These are phyloP conservation scores for Etia nguti DNA, from an alignment of 2,113 vertebrate genomes.

Conservation along the genomic window DNA sequence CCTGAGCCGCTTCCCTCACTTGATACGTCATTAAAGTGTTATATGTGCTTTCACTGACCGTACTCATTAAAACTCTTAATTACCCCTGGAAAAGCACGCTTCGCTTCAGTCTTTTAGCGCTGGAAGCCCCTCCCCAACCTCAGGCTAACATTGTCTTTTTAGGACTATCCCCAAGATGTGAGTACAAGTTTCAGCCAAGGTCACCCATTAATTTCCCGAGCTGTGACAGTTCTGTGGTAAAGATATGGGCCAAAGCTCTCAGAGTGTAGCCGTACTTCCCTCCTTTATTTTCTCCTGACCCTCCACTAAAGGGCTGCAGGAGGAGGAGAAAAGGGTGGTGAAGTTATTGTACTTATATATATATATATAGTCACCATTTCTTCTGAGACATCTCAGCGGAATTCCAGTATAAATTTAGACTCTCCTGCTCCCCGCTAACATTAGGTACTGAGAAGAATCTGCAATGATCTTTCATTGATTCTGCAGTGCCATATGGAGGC, in stretches of 20 bases:
- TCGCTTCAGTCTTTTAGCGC: background rate
- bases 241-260: conserved; percentile 61
- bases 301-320: conserved; percentile 17
- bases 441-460: conserved; percentile 26
- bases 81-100: background rate
- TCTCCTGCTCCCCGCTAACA: background rate
- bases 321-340: background rate
- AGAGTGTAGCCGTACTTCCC: background rate
- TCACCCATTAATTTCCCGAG: conserved; percentile 56
- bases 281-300: conserved; percentile 40
- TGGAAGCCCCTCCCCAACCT: background rate
- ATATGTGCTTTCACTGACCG: background rate
- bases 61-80: background rate
- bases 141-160: conserved; percentile 46
- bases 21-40: background rate
- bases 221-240: conserved; percentile 65
- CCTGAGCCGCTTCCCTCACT: background rate
- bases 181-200: conserved; percentile 49
- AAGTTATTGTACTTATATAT: background rate
- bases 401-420: conserved; percentile 44
- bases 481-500: conserved; percentile 26
- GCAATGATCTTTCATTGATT: conserved; percentile 46
- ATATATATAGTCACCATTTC: background rate
- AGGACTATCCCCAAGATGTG: conserved; percentile 59
- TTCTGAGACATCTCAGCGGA: conserved; percentile 25